Percentiles rank a stretch among this genome's conserved stretches.
phyloP scores from a whole-genome alignment of 92 coral and sea anemone species.

The Epizoanthus ramosus region DNA sequence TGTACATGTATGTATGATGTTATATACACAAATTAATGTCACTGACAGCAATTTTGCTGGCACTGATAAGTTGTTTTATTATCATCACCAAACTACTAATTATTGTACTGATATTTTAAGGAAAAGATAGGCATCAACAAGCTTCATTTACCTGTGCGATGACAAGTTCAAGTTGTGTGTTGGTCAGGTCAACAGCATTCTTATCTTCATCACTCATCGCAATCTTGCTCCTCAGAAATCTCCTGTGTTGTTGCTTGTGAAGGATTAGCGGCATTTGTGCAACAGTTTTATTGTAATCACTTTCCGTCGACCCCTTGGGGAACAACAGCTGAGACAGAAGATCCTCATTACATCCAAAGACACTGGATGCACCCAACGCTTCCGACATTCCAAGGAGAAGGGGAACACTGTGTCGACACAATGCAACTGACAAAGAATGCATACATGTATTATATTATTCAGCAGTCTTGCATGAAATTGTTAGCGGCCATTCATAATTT shows the following conservation, averaged over 20 bases:
- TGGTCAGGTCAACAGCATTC: conserved; percentile 45
- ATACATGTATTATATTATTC: too few species aligned
- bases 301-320: conserved; percentile 45
- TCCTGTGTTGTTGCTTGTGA: conserved; percentile 28
- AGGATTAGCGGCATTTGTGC: conserved; percentile 9
- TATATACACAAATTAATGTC: too few species aligned
- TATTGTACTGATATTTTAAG: too few species aligned
- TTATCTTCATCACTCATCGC: conserved; percentile 34
- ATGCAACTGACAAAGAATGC: conserved; percentile 47
- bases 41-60: too few species aligned
- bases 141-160: conserved; percentile 51
- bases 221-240: conserved; percentile 9
- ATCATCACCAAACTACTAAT: too few species aligned
- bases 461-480: too few species aligned
- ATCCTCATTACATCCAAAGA: conserved; percentile 59
- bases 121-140: too few species aligned
- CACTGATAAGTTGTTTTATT: too few species aligned
- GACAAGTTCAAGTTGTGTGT: conserved; percentile 54
- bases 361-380: conserved; percentile 86
- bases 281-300: background rate
- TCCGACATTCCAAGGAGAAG: conserved; percentile 90
- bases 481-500: too few species aligned
- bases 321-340: conserved; percentile 61
- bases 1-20: too few species aligned
- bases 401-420: conserved; percentile 84